Evolutionary conservation across 2,113 vertebrate genomes (phyloP).

Genomic region (Mellivora capensis): DNA sequence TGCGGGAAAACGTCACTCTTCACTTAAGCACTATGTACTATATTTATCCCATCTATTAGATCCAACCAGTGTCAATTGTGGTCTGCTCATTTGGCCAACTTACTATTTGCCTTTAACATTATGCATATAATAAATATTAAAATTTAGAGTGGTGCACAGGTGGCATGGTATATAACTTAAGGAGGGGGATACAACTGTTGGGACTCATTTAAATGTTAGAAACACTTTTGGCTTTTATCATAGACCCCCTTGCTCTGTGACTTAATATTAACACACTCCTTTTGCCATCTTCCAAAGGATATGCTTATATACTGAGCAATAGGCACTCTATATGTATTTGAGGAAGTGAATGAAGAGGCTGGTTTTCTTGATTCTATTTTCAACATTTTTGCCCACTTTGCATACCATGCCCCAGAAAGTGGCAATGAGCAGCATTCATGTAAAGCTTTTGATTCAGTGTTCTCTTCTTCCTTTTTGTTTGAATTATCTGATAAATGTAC

Average conservation of each 20-base stretch:
- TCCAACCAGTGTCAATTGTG: not conserved
- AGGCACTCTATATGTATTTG: not conserved
- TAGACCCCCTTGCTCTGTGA: not conserved
- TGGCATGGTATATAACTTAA: not conserved
- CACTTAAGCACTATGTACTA: not conserved
- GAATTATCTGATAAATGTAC: not conserved
- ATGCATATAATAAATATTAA: not conserved
- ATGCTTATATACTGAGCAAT: not conserved
- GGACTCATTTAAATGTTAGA: not conserved
- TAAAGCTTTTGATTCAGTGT: not conserved
- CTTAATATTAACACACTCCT: not conserved
- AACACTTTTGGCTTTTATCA: not conserved
- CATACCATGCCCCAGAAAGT: not conserved
- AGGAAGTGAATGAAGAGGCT: not conserved
- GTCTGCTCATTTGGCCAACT: not conserved
- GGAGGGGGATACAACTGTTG: not conserved
- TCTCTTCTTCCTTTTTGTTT: not conserved
- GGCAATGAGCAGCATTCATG: not conserved
- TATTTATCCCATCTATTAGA: not conserved
- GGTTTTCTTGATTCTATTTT: constrained; percentile 7
- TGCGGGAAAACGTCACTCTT: not conserved
- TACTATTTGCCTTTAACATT: not conserved
- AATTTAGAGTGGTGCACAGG: not conserved
- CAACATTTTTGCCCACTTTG: not conserved
- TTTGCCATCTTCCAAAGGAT: not conserved